phyloP scores from a whole-genome alignment of 1,140 invertebrate genomes.

The Microvelia longipes region DNA sequence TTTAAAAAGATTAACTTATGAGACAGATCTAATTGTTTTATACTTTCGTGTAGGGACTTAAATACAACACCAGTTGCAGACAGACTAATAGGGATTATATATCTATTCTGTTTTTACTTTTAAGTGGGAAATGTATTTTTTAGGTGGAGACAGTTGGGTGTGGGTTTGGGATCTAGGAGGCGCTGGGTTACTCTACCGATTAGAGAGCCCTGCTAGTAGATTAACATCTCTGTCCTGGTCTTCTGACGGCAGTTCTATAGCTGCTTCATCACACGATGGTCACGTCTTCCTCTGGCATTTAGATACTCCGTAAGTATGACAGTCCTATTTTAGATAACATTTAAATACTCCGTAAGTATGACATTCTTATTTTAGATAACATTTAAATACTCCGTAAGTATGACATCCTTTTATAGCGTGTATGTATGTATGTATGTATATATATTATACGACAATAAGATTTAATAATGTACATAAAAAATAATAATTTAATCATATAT shows the following conservation, averaged over 20 bases:
- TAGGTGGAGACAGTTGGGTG: constrained; percentile 47
- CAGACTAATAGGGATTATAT: too few relatives aligned
- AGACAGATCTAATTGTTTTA: too few relatives aligned
- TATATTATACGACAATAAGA: too few relatives aligned
- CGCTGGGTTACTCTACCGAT: constrained; percentile 40
- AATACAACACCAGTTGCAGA: too few relatives aligned
- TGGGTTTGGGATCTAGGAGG: constrained; percentile 51
- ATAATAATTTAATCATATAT: background rate
- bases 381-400: constrained; percentile 26
- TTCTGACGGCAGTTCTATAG: constrained; percentile 40
- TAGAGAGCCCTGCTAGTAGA: constrained; percentile 43
- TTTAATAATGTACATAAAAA: too few relatives aligned
- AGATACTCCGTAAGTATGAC: constrained; percentile 19
- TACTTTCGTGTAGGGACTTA: too few relatives aligned
- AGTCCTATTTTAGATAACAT: constrained; percentile 27
- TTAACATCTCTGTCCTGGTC: constrained; percentile 45
- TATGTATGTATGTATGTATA: background rate
- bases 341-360: constrained; percentile 20
- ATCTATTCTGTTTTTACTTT: too few relatives aligned
- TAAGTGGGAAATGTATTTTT: too few relatives aligned
- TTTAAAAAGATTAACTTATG: too few relatives aligned
- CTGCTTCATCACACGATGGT: constrained; percentile 43
- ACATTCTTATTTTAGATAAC: constrained; percentile 18
- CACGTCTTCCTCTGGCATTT: constrained; percentile 43
- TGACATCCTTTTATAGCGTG: background rate